Evolutionary conservation across 2,888 invertebrate species (phyloP).

Genomic region (Penaeus monodon): DNA sequence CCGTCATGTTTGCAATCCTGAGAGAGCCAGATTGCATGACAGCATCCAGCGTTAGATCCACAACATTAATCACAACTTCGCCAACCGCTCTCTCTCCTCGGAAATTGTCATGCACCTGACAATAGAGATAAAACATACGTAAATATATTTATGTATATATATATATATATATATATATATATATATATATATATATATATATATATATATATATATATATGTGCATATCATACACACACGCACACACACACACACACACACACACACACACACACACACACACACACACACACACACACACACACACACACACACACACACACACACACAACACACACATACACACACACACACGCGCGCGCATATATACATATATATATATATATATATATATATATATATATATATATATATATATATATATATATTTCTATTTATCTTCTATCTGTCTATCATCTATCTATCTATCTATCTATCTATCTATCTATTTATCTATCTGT

Average conservation of each 20-base stretch:
- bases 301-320: neutral
- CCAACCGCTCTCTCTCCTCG: slow-evolving; percentile 51
- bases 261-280: too few species aligned
- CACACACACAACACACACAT: too few species aligned
- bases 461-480: too few species aligned
- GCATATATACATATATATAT: too few species aligned
- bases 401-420: too few species aligned
- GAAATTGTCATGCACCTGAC: slow-evolving; percentile 59
- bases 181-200: slow-evolving; percentile 38
- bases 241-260: neutral
- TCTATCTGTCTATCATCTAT: too few species aligned
- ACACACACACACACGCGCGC: too few species aligned
- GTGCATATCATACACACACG: neutral
- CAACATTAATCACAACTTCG: slow-evolving; percentile 46
- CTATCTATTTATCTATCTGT: too few species aligned
- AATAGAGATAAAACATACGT: neutral
- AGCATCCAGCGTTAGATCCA: slow-evolving; percentile 57
- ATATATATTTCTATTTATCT: too few species aligned
- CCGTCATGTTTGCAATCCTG: slow-evolving; percentile 36
- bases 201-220: slow-evolving; percentile 33
- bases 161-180: slow-evolving; percentile 6
- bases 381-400: too few species aligned
- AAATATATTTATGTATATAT: neutral
- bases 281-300: too few species aligned
- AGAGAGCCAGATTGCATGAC: slow-evolving; percentile 62